These are phyloP conservation scores for Hypothenemus hampei DNA, from an alignment of 1,140 invertebrate genomes.

Conservation along the genomic window DNA sequence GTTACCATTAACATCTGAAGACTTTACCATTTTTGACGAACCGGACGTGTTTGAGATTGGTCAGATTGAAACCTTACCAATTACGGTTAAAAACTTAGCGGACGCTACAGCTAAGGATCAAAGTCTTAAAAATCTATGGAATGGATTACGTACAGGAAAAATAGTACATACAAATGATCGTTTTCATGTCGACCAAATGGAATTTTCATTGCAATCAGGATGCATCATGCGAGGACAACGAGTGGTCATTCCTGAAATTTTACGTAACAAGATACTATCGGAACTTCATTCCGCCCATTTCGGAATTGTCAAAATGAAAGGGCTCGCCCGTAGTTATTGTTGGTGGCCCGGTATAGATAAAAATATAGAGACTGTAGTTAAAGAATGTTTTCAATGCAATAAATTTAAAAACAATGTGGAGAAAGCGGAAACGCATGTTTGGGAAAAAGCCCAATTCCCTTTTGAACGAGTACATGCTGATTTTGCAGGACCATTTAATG, in stretches of 20 bases:
- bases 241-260: slow-evolving; percentile 42
- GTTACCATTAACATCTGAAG: slow-evolving; percentile 26
- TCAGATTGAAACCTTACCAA: slow-evolving; percentile 18
- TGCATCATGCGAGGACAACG: slow-evolving; percentile 36
- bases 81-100: slow-evolving; percentile 24
- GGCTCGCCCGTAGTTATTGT: slow-evolving; percentile 41
- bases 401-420: slow-evolving; percentile 31
- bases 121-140: slow-evolving; percentile 1
- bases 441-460: slow-evolving; percentile 41
- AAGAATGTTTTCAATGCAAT: slow-evolving; percentile 32
- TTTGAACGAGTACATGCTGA: slow-evolving; percentile 43
- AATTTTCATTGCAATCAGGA: slow-evolving; percentile 30
- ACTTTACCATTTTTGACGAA: neutral
- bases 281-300: slow-evolving; percentile 45
- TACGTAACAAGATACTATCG: slow-evolving; percentile 35
- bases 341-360: slow-evolving; percentile 48
- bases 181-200: slow-evolving; percentile 15
- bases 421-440: slow-evolving; percentile 32
- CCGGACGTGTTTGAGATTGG: slow-evolving; percentile 1
- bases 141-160: neutral
- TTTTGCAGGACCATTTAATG: slow-evolving; percentile 38
- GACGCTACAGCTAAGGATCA: slow-evolving; percentile 14
- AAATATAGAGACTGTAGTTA: slow-evolving; percentile 13
- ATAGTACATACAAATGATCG: neutral
- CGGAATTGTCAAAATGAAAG: slow-evolving; percentile 48